Base-by-base conservation (phyloP, 2,797 vertebrate species). In the Naso thynnoides region DNA sequence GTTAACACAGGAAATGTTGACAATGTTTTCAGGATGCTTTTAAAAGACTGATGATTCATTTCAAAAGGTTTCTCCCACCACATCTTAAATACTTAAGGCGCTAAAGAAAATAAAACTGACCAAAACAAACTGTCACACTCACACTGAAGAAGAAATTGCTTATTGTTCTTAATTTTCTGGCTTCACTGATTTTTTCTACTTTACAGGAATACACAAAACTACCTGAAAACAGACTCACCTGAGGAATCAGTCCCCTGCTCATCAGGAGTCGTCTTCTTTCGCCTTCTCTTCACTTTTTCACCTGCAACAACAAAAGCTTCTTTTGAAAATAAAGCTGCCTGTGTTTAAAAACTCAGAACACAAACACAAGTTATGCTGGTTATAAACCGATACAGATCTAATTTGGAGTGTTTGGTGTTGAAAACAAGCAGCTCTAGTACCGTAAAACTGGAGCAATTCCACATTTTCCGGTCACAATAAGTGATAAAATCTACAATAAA, bases 251-350 rank as follows among this genome's bases (percentile, higher is more conserved):
- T 54, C 29, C n/a, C 69, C 38, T 27, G 44, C 48, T 78, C 68
- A 18, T 70, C 39, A 2, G 38, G 61, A 36, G 19, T 49, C 48
- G 27, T 60, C 42, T 59, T 76, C 78, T 57, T 78, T 23, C 1
- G 23, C 52, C 26, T 53, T 73, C 49, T 85, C 66, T 83, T 84
- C 36, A 69, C 67, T 73, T 77, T 84, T 14, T 63, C 56, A 44
- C 29, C 73, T 79, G 41, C 2, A 11, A 47, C 47, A 36, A 64
- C 16, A 70, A 70, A 56, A 44, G 2, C 4, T 16, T 21, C 1
- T 24, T 50, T 31, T 31, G 23, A 27, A 58, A 26, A 33, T 2
- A 54, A 29, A 54, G 13, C 6, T n/a, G 21, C 2, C 19, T 1
- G 3, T 24, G 10, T 31, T 8, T 18, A 7, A 9, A 26, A 36